A percentile compares a stretch with the other conserved stretches of the same genome.
These are phyloP conservation scores for Nomada lathburiana DNA, from an alignment of 2,888 invertebrate genomes.

Conservation along the genomic window DNA sequence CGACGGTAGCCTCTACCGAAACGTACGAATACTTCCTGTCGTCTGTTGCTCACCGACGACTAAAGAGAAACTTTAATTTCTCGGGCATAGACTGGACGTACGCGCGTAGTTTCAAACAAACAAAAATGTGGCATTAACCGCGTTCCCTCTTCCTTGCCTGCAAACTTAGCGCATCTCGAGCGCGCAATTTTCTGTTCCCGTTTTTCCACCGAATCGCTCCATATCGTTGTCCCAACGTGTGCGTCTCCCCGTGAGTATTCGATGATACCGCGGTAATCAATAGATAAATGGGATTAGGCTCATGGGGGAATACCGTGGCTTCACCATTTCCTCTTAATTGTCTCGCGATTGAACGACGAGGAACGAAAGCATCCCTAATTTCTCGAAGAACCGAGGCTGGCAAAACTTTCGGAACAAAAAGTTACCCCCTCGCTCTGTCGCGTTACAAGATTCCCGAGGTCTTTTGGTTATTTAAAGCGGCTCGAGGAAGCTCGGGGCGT, in stretches of 20 bases:
- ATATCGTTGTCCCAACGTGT: not conserved
- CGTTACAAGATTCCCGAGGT: not conserved
- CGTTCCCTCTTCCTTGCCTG: not conserved
- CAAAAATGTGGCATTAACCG: conserved; percentile 15
- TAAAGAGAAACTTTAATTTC: conserved; percentile 39
- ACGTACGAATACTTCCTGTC: conserved; percentile 50
- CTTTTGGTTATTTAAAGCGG: conserved; percentile 13
- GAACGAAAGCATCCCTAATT: not conserved
- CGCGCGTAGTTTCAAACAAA: conserved; percentile 3
- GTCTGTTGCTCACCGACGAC: conserved; percentile 31
- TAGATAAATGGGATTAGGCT: conserved; percentile 34
- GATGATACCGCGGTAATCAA: conserved; percentile 16
- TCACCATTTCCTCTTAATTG: conserved; percentile 42
- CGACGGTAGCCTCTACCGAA: conserved; percentile 31
- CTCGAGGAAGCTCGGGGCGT: not conserved
- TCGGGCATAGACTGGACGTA: conserved; percentile 38
- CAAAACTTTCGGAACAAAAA: conserved; percentile 9
- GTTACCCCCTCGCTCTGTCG: not conserved
- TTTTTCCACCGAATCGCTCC: conserved; percentile 18
- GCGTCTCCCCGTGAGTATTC: not conserved
- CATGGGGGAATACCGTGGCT: conserved; percentile 17
- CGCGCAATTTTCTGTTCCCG: conserved; percentile 30
- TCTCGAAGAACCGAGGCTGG: not conserved
- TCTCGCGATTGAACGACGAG: not conserved
- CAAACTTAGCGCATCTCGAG: conserved; percentile 16